Evolutionary conservation across 2,797 vertebrate genomes (phyloP), one percentile per base, ranked within the genome.

Genomic region (Enteromius anoplus): DNA sequence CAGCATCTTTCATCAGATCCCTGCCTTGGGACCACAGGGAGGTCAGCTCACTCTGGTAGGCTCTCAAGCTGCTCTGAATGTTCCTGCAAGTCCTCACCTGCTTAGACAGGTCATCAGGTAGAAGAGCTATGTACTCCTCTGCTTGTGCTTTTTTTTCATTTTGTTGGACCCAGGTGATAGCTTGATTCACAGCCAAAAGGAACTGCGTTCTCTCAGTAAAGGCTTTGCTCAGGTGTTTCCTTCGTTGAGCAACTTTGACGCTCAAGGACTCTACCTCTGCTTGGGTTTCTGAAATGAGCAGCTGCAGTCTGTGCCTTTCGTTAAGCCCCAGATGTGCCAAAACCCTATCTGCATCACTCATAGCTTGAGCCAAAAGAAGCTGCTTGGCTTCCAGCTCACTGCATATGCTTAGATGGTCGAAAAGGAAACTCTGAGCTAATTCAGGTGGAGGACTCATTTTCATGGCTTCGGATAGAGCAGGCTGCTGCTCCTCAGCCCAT

Each of bases 131-230:
- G 77, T 97, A 96, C 80, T 99, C 96, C 0, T 94, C 89, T 91
- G 77, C 87, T 85, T 93, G 90, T 37, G 96, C 92, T 86, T 97
- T 98, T 68, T 94, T 96, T 89, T 98, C 97, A 26, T 97, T 96
- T 72, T 97, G 96, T 70, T 97, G 96, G 85, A 99, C 95, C 93
- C 98, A 97, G 68, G 94, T 95, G 81, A 95, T 93, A 0, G 96
- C 97, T 91, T 96, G 95, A 78, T 95, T 95, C 40, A 97, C 91
- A 0, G 96, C 96, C 91, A 97, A 94, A 71, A 99, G 93, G 88
- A 99, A 99, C 90, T 98, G 98, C 0, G 95, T 97, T 80, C 96
- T 96, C 93, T 99, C 97, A 15, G 97, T 98, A 81, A 99, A 93
- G 49, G 96, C 96, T 91, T 98, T 99, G 88, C 97, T 98, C 68